phyloP scores from a whole-genome alignment of 2,888 invertebrate genomes.

The Spodoptera littoralis region DNA sequence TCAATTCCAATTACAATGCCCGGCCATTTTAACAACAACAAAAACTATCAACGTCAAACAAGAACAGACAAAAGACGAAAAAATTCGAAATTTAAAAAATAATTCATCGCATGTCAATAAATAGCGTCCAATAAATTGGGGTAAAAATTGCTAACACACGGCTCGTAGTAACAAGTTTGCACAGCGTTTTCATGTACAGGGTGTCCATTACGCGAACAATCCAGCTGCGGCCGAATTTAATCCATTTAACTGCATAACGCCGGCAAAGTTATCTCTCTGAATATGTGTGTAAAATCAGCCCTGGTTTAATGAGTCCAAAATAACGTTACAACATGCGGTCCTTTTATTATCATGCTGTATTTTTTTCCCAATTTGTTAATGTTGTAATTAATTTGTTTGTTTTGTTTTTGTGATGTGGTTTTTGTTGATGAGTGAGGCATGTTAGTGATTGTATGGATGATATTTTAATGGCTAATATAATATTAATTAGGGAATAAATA shows the following conservation, averaged over 20 bases:
- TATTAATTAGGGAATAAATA: too few relatives aligned
- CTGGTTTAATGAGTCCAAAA: conserved; percentile 79
- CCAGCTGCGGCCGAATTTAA: conserved; percentile 82
- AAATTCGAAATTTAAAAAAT: conserved; percentile 33
- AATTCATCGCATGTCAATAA: conserved; percentile 35
- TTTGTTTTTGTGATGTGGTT: conserved; percentile 21
- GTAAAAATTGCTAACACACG: conserved; percentile 54
- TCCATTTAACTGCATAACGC: conserved; percentile 82
- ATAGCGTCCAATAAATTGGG: conserved; percentile 47
- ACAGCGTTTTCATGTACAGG: conserved; percentile 66
- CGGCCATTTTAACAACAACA: conserved; percentile 3
- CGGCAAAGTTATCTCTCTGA: conserved; percentile 75
- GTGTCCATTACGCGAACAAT: conserved; percentile 80
- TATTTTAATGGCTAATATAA: too few relatives aligned
- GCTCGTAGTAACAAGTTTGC: conserved; percentile 67
- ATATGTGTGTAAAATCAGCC: conserved; percentile 78
- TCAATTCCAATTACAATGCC: neutral
- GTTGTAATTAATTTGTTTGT: conserved; percentile 61
- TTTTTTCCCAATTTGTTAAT: conserved; percentile 64
- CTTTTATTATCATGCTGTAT: conserved; percentile 63
- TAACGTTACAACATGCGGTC: conserved; percentile 66
- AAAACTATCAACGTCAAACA: neutral
- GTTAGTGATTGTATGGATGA: too few relatives aligned
- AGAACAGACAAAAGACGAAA: conserved; percentile 9
- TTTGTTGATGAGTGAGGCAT: conserved; percentile 1